These are phyloP conservation scores for Hassar affinis DNA, from an alignment of 2,113 vertebrate genomes.

Conservation along the genomic window DNA sequence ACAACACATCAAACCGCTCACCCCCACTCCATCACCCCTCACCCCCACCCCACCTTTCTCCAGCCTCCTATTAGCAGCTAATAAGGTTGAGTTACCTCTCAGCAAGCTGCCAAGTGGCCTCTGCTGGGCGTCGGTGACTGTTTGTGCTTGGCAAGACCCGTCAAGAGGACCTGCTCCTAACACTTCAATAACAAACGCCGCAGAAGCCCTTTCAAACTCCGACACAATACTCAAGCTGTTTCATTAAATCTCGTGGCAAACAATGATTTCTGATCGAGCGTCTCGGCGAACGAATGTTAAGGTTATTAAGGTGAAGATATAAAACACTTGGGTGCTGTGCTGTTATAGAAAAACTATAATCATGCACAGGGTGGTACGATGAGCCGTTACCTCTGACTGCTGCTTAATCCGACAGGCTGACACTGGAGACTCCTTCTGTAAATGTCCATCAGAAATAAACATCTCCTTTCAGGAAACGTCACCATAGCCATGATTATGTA, in stretches of 20 bases:
- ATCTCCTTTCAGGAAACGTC: no score
- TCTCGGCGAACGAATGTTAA: not conserved
- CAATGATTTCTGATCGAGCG: not conserved
- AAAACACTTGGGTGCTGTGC: not conserved
- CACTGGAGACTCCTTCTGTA: no score
- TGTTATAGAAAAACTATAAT: not conserved
- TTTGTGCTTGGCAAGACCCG: slow-evolving; percentile 43
- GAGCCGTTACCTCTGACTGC: no score
- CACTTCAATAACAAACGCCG: slow-evolving; percentile 50
- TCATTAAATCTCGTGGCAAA: slow-evolving; percentile 21
- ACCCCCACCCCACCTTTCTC: slow-evolving; percentile 16
- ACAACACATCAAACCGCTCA: slow-evolving; percentile 47
- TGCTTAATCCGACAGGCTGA: no score
- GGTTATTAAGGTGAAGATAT: no score
- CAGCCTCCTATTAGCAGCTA: slow-evolving; percentile 56
- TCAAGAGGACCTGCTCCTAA: slow-evolving; percentile 29
- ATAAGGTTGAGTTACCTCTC: slow-evolving; percentile 54
- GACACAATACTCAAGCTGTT: slow-evolving; percentile 35
- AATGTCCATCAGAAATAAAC: no score
- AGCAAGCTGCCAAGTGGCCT: slow-evolving; percentile 52
- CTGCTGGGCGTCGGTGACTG: slow-evolving; percentile 40
- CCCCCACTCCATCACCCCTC: not conserved
- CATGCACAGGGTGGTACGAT: not conserved
- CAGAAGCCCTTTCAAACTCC: slow-evolving; percentile 15
- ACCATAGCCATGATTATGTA: no score